phyloP scores from a whole-genome alignment of 2,797 vertebrate genomes.

The Crocodylus rhombifer region DNA sequence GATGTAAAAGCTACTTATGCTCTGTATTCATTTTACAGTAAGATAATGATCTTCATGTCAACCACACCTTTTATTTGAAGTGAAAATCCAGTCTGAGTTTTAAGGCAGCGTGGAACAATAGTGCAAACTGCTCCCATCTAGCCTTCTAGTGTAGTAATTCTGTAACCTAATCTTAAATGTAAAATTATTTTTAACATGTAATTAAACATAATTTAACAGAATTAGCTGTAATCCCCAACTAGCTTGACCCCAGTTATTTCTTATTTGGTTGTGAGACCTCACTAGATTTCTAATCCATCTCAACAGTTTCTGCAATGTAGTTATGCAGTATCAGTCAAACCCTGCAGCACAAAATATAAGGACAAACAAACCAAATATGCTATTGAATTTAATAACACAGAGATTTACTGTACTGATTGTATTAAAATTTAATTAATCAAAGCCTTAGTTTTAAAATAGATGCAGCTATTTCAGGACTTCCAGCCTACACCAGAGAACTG shows the following conservation, averaged over 20 bases:
- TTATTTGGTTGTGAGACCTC: background rate
- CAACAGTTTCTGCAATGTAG: background rate
- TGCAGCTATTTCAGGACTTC: background rate
- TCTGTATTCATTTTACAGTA: slow-evolving; percentile 65
- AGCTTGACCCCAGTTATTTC: background rate
- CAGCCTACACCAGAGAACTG: background rate
- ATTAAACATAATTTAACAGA: slow-evolving; percentile 33
- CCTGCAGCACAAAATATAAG: background rate
- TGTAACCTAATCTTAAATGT: slow-evolving; percentile 65
- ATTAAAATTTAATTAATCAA: background rate
- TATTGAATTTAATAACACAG: background rate
- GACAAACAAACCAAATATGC: slow-evolving; percentile 3
- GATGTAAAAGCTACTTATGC: slow-evolving; percentile 29
- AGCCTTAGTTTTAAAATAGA: background rate
- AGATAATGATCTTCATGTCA: slow-evolving; percentile 27
- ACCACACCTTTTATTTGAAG: slow-evolving; percentile 58
- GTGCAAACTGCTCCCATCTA: slow-evolving; percentile 63
- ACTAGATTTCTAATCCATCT: background rate
- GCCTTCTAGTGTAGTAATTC: slow-evolving; percentile 66
- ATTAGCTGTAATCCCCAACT: background rate
- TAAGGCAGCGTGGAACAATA: slow-evolving; percentile 74
- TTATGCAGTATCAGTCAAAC: background rate
- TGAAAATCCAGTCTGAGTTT: slow-evolving; percentile 62
- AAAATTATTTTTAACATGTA: slow-evolving; percentile 22
- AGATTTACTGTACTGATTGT: background rate